Evolutionary conservation across 2,797 vertebrate species (phyloP), one percentile per base, ranked within the genome.

Genomic region (Argya squamiceps): DNA sequence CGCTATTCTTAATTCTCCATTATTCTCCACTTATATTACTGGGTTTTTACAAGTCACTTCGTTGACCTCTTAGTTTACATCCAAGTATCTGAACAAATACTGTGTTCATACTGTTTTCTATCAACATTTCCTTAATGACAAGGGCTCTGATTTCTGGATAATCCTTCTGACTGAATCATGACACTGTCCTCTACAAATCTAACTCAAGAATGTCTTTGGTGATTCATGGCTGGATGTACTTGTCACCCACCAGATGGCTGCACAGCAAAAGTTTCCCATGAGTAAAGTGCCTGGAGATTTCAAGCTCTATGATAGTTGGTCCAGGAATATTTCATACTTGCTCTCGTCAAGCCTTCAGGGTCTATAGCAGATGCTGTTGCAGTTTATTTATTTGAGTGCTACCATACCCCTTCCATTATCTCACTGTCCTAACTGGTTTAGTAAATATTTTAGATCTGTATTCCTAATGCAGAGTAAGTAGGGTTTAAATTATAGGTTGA

Each of bases 171-270:
- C 36, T 89, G 59, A 84, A 76, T 88, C 58, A 24, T 43, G 63
- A 27, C 37, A 55, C 27, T 91, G 53, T 88, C 78, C 71, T 88
- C 60, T 58, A 76, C 27, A 34, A 58, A 75, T 30, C 56, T 68
- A 85, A 59, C 68, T 82, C 71, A 44, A 39, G 68, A 87, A 68
- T 27, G 53, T 50, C 84, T 93, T 84, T 75, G 75, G 84, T 94
- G 75, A 95, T 91, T 95, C 94, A 95, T 84, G 76, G 44, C 65
- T 93, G 67, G 37, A 80, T 87, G 71, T 94, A 83, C 62, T 89
- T 96, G 92, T 96, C 94, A 92, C 89, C 44, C 50, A 75, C 67
- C 93, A 94, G 94, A 96, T 96, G 91, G 75, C 60, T 92, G 60
- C 27, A 23, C 16, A 74, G 52, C 83, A 84, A 68, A 96, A 92